phyloP scores from a whole-genome alignment of 2,113 vertebrate species.

The Mystacornis crossleyi region DNA sequence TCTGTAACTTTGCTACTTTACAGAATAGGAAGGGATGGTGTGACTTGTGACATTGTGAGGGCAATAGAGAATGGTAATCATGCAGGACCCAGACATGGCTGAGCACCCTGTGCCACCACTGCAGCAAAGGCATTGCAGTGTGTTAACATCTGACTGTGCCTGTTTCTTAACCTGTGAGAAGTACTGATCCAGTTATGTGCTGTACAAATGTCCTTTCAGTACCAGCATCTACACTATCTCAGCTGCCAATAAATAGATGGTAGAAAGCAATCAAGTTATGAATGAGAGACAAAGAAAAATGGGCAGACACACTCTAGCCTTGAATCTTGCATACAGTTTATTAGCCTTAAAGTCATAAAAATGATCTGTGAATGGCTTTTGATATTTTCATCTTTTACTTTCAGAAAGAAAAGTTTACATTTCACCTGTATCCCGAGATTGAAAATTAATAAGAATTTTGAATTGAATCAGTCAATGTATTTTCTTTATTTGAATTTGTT shows the following conservation, averaged over 20 bases:
- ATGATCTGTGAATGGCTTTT: neutral
- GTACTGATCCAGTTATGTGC: neutral
- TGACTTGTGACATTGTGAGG: neutral
- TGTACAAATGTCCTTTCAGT: neutral
- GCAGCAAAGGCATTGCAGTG: neutral
- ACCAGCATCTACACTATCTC: neutral
- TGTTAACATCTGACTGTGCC: neutral
- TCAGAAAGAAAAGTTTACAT: neutral
- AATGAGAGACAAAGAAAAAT: neutral
- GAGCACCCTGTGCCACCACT: neutral
- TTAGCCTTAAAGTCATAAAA: neutral
- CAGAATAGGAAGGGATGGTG: accelerated
- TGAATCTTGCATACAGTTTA: neutral
- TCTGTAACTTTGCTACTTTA: neutral
- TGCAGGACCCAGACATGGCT: neutral
- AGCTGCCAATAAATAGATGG: neutral
- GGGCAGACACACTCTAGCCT: neutral
- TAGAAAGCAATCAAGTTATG: neutral
- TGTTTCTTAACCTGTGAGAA: neutral
- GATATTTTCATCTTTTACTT: neutral
- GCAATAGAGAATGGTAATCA: neutral
- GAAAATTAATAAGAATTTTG: neutral
- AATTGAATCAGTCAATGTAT: neutral
- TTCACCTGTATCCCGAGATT: neutral
- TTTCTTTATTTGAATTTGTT: neutral